Percentiles rank a stretch among this genome's conserved stretches.
Conservation (phyloP, 2,797 vertebrate genomes). For the Xiphophorus birchmanni region DNA sequence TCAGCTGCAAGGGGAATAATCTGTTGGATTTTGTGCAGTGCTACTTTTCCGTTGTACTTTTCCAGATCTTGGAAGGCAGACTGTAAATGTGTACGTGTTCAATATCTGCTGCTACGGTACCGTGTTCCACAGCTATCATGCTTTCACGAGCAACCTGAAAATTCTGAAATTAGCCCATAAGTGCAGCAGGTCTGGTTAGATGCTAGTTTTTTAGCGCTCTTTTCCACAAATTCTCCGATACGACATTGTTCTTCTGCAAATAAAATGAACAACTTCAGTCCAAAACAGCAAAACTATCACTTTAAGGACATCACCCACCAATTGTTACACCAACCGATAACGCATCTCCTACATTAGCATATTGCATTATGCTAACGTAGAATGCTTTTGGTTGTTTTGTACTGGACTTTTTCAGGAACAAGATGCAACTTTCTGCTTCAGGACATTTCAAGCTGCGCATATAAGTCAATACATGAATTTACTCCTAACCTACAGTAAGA, state of each 20-base stretch:
- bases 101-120: not conserved
- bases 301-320: no score
- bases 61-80: not conserved
- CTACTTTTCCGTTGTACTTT: not conserved
- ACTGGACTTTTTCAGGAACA: not conserved
- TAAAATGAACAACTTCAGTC: not conserved
- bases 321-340: not conserved
- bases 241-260: not conserved
- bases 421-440: not conserved
- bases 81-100: not conserved
- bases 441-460: not conserved
- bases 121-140: not conserved
- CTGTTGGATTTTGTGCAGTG: not conserved
- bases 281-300: not conserved
- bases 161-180: not conserved
- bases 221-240: not conserved
- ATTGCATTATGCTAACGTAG: not conserved
- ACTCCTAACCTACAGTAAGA: not conserved
- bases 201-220: not conserved
- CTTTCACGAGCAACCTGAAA: not conserved
- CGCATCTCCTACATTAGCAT: not conserved
- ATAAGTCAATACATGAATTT: not conserved
- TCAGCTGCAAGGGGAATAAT: not conserved
- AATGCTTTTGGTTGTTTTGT: not conserved
- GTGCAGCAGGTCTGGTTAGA: not conserved